Conservation (phyloP, 1,140 invertebrate genomes). For the Ericerus pela region DNA sequence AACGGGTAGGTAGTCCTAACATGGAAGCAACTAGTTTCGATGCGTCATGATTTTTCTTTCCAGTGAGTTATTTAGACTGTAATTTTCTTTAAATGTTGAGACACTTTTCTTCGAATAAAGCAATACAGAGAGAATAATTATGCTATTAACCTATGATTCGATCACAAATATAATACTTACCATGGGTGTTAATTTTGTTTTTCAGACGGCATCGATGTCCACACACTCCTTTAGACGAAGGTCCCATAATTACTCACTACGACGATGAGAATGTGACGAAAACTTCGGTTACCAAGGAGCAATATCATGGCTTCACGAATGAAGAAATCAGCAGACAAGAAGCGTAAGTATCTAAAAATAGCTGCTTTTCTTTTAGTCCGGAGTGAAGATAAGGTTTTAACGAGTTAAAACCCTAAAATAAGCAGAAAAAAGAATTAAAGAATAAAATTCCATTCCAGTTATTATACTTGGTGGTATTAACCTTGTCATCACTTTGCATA, state of each 20-base stretch:
- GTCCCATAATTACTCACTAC: constrained; percentile 20
- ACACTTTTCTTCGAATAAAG: too few species aligned
- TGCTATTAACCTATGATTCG: too few species aligned
- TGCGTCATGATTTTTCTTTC: too few species aligned
- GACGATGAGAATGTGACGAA: not conserved
- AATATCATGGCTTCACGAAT: not conserved
- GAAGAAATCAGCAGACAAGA: not conserved
- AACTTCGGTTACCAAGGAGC: not conserved
- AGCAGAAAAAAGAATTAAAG: too few species aligned
- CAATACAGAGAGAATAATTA: too few species aligned
- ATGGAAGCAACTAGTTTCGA: too few species aligned
- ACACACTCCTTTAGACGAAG: constrained; percentile 31
- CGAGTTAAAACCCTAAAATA: not conserved
- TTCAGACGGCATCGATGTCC: constrained; percentile 37
- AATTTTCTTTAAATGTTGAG: too few species aligned
- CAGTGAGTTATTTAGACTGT: too few species aligned
- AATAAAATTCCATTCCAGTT: not conserved
- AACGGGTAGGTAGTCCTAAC: too few species aligned
- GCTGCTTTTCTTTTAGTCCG: not conserved
- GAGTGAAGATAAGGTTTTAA: not conserved
- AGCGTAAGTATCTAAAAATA: not conserved
- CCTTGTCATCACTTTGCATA: not conserved
- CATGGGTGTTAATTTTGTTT: too few species aligned
- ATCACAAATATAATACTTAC: too few species aligned
- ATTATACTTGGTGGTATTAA: not conserved